Evolutionary conservation across 2,113 vertebrate genomes (phyloP), one percentile per base, ranked within the genome.

Genomic region (Phrynocephalus versicolor): DNA sequence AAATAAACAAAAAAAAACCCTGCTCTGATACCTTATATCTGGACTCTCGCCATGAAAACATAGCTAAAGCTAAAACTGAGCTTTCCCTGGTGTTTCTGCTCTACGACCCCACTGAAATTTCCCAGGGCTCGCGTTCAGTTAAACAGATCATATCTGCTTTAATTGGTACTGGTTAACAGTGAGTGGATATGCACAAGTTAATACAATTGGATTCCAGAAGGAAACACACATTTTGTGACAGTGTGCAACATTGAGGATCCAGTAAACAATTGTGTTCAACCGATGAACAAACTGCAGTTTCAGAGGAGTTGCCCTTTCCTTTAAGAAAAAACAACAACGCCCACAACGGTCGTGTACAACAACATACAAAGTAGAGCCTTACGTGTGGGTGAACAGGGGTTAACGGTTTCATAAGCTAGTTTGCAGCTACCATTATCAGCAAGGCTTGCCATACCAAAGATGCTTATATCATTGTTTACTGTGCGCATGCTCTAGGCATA

Each of bases 291-390:
- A 62, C 14, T 21, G 14, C 10, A 62, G 14, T 21, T 25, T 65
- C 37, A 37, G 33, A 27, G 27, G 33, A 35, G 19, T 8, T 79
- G 57, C 81, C 37, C 33, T 19, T 58, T 19, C 15, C 15, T 51
- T 51, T 10, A 5, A 10, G 45, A 10, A 10, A 10, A 10, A 10
- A 10, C 5, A 51, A 10, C 5, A 10, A 51, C 5, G 45, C 45
- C 13, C 21, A 39, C 0, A 83, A 83, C 12, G 15, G 3, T 35
- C 2, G 33, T 15, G 18, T 62, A 30, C 33, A n/a, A 39, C 1
- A 84, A 9, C 39, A 78, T 81, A 67, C 18, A 69, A 70, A 18
- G 70, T 15, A 0, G 1, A 23, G 89, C 84, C 97, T 97, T 96
- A 99, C 99, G 97, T 96, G 35, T 99, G n/a, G n/a, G n/a, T n/a